Evolutionary conservation across 2,113 vertebrate species (phyloP).

Genomic region (Lethenteron camtschaticum): DNA sequence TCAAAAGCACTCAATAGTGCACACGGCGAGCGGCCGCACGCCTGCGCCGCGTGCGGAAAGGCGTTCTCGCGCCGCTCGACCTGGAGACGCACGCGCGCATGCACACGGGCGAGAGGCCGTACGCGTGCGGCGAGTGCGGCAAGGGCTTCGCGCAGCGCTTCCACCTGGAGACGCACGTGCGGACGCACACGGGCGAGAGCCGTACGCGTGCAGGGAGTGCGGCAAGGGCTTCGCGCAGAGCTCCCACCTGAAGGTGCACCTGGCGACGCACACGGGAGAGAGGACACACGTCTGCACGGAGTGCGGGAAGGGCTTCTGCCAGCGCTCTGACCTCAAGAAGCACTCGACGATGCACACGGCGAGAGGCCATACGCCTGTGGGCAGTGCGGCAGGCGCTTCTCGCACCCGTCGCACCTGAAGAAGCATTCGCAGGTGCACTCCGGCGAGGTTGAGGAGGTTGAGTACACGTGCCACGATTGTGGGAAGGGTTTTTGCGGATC

Average conservation of each 20-base stretch:
- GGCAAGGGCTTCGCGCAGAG: conserved; percentile 10
- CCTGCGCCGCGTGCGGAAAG: neutral
- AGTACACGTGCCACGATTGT: neutral
- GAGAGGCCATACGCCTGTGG: conserved; percentile 27
- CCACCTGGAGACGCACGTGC: too few relatives aligned
- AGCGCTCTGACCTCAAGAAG: conserved; percentile 9
- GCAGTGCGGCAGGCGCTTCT: conserved; percentile 16
- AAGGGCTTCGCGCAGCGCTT: conserved; percentile 4
- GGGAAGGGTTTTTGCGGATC: neutral
- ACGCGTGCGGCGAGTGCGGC: conserved; percentile 7
- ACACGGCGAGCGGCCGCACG: neutral
- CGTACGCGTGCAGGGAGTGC: conserved; percentile 13
- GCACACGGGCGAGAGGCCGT: conserved; percentile 7
- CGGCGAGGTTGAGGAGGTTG: neutral
- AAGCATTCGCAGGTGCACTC: neutral
- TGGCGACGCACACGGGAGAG: conserved; percentile 16
- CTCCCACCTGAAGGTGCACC: conserved; percentile 19
- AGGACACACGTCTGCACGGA: conserved; percentile 24
- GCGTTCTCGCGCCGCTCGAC: neutral
- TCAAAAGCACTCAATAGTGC: neutral
- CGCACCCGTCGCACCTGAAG: conserved; percentile 18
- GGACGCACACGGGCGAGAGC: neutral
- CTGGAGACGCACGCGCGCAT: conserved; percentile 3
- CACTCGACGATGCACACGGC: conserved; percentile 19
- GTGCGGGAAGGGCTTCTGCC: conserved; percentile 27